Evolutionary conservation across 1,140 invertebrate species (phyloP).

Genomic region (Aricia agestis): DNA sequence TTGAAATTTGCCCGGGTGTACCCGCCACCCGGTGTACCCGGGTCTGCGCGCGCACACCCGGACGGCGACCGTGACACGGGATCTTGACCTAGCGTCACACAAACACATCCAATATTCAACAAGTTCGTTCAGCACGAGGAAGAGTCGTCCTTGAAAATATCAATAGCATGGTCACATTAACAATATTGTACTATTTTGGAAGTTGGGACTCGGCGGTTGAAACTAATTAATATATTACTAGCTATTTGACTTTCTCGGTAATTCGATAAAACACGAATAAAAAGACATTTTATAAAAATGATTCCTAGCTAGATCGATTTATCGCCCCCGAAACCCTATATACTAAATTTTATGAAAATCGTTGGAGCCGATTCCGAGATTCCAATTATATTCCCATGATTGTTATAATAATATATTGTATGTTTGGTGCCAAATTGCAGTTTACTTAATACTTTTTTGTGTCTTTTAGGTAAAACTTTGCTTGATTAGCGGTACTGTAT

Average conservation of each 20-base stretch:
- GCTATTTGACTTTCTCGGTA: too few relatives aligned
- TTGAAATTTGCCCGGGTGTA: slow-evolving; percentile 17
- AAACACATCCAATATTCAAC: slow-evolving; percentile 10
- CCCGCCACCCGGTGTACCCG: background rate
- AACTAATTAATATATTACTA: background rate
- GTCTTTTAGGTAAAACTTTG: too few relatives aligned
- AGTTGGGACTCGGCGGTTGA: background rate
- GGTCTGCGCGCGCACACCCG: slow-evolving; percentile 16
- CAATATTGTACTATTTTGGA: background rate
- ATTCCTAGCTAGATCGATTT: too few relatives aligned
- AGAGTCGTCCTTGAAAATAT: slow-evolving; percentile 8
- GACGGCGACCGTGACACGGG: slow-evolving; percentile 19
- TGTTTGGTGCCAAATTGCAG: too few relatives aligned
- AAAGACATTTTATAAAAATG: too few relatives aligned
- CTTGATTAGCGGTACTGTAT: too few relatives aligned
- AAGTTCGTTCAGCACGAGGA: background rate
- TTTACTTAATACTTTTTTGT: too few relatives aligned
- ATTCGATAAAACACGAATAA: too few relatives aligned
- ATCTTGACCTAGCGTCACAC: slow-evolving; percentile 21
- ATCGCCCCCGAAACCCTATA: too few relatives aligned
- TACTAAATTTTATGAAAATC: too few relatives aligned
- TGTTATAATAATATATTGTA: background rate
- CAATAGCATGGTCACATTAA: background rate
- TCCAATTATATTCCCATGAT: background rate
- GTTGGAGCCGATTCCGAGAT: too few relatives aligned